Base-by-base conservation (phyloP, 2,113 vertebrate genomes). In the Gymnocephalus cernua region DNA sequence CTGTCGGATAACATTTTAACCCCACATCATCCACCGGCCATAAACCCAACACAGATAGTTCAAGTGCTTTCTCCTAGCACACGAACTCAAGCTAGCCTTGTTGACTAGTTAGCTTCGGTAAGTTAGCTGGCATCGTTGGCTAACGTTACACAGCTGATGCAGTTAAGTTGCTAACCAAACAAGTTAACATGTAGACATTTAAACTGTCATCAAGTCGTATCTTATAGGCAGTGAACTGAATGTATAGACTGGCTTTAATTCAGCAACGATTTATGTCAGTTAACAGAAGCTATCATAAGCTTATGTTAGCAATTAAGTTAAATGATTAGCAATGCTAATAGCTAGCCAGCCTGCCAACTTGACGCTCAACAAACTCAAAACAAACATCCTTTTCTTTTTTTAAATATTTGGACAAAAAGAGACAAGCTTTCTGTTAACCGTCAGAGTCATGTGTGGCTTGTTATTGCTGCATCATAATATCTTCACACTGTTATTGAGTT, bases 291-390 rank as follows among this genome's bases (percentile, higher is more conserved):
- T 64, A 44, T 32, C 65, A 47, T 11, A 1, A 74, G 23, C 48
- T 66, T 16, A 4, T 25, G 72, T 54, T 64, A 64, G 58, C 71
- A 25, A 1, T 38, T 19, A 68, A 68, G 71, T 50, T 51, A 9
- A 74, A 57, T 56, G n/a, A 19, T 78, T 80, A 86, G 87, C 87
- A 12, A 32, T 70, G 89, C 87, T 89, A 87, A 45, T 6, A 35
- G 79, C 62, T 81, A 57, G 35, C 66, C 16, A 41, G 11, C 10
- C 44, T 69, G 45, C 23, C 68, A 68, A 67, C 19, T 66, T 69
- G 44, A 51, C 32, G 48, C 73, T 18, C 56, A 45, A 2, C 27
- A 82, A 65, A 83, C 18, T 66, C 61, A 65, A 82, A 84, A 85
- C 70, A 65, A 61, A 73, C 66, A 51, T 27, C 57, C 25, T 38